Percentiles rank a stretch among this genome's conserved stretches.
phyloP scores from a whole-genome alignment of 2,888 invertebrate species.

The Mesorhabditis belari region DNA sequence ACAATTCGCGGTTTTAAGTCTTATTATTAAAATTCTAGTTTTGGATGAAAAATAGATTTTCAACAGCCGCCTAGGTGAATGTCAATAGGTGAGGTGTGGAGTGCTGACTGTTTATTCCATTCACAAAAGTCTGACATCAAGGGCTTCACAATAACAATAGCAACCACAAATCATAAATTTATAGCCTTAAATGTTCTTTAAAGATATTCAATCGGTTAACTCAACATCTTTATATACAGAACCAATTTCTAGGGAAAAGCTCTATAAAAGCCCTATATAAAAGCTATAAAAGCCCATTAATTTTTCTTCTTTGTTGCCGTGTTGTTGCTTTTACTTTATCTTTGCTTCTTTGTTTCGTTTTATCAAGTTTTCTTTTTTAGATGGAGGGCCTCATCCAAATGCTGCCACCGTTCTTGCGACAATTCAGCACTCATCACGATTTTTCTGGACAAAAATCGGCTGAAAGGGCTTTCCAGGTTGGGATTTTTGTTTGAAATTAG shows the following conservation, averaged over 20 bases:
- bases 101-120: no score
- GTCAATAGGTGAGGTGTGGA: background rate
- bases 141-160: background rate
- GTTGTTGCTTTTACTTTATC: no score
- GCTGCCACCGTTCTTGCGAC: constrained; percentile 38
- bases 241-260: background rate
- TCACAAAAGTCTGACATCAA: no score
- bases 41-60: background rate
- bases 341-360: no score
- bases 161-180: background rate
- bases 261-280: background rate
- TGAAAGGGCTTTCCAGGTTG: constrained; percentile 46
- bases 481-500: no score
- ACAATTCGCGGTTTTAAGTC: no score
- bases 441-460: constrained; percentile 45
- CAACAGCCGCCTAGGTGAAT: background rate
- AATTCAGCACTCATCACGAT: constrained; percentile 40
- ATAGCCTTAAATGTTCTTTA: background rate
- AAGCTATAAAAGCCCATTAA: no score
- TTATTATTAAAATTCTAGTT: no score
- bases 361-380: no score
- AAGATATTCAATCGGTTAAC: background rate
- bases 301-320: no score
- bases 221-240: background rate
- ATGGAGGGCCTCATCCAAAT: constrained; percentile 49